Base-by-base conservation (phyloP, 1,140 invertebrate species). In the Steinernema feltiae region DNA sequence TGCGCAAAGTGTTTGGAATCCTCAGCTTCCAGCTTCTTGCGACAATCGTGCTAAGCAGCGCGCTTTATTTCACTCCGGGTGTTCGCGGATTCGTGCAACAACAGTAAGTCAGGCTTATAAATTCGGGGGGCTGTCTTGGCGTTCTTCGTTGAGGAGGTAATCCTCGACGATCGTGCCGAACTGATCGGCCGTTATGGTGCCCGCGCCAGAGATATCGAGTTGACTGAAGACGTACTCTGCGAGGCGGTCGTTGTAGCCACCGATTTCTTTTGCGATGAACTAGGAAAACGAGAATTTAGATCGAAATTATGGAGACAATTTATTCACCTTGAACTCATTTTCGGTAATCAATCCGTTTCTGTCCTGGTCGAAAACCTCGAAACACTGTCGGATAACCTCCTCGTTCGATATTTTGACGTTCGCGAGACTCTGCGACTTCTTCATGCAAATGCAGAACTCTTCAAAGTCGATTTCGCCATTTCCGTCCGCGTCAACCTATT, bases 381-480 rank as follows among this genome's bases (percentile, higher is more conserved):
- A 85, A 71, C 84, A 85, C 71, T 86, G 82, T n/a, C 79, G 70
- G 35, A 82, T 79, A 17, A 85, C 69, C 71, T 85, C 84, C 48
- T 85, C 85, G 75, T 85, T 85, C 17, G 79, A 83, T n/a, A 73
- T 72, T 48, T 80, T 81, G 12, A 72, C 76, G 24, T 21, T 63
- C 12, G 53, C 53, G 2, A 81, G 71, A 21, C 53, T 85, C 74
- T 86, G 83, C 24, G 78, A 78, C 32, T 81, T 81, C 75, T 85
- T 86, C 82, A 85, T 84, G 75, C 85, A 86, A 30, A 85, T 82
- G 71, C 84, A 85, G 72, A 85, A 85, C 72, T 85, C 84, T 32
- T 78, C 81, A 74, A 85, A 85, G 32, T 85, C 84, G 41, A 85
- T 85, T 72, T 85, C 84, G 18, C 84, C 84, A 35, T 85, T 86